Conservation (phyloP, 2,888 invertebrate species). For the Epistrophella euchroma region DNA sequence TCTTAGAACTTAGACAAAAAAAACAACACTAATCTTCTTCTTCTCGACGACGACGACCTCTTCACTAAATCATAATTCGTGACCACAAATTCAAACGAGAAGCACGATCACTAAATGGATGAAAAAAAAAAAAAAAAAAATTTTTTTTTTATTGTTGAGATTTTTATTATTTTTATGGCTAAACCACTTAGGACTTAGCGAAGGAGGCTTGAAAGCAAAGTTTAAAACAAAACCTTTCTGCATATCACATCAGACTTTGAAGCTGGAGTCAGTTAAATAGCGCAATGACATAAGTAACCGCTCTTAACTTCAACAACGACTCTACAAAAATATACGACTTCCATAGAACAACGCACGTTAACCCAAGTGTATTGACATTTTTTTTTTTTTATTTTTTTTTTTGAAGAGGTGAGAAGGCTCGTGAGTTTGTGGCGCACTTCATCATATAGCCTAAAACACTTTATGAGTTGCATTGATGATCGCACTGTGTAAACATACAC, state of each 20-base stretch:
- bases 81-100: conserved; percentile 73
- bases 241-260: conserved; percentile 16
- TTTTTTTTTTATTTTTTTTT: conserved; percentile 2
- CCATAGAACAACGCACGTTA: conserved; percentile 1
- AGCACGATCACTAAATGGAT: conserved; percentile 67
- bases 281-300: conserved; percentile 64
- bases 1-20: conserved; percentile 51
- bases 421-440: conserved; percentile 69
- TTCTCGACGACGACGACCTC: conserved; percentile 37
- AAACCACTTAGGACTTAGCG: conserved; percentile 64
- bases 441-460: conserved; percentile 52
- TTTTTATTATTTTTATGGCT: conserved; percentile 66
- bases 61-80: conserved; percentile 76
- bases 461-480: conserved; percentile 47
- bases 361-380: conserved; percentile 71
- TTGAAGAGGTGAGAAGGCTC: conserved; percentile 53
- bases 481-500: conserved; percentile 51
- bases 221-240: conserved; percentile 45
- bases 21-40: conserved; percentile 59
- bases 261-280: conserved; percentile 11
- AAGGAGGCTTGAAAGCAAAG: conserved; percentile 47
- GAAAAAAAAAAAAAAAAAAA: not conserved
- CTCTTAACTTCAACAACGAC: conserved; percentile 13
- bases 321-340: not conserved
- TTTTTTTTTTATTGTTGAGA: conserved; percentile 28